These are phyloP conservation scores for Cydia pomonella DNA, from an alignment of 1,140 invertebrate genomes.

Conservation along the genomic window DNA sequence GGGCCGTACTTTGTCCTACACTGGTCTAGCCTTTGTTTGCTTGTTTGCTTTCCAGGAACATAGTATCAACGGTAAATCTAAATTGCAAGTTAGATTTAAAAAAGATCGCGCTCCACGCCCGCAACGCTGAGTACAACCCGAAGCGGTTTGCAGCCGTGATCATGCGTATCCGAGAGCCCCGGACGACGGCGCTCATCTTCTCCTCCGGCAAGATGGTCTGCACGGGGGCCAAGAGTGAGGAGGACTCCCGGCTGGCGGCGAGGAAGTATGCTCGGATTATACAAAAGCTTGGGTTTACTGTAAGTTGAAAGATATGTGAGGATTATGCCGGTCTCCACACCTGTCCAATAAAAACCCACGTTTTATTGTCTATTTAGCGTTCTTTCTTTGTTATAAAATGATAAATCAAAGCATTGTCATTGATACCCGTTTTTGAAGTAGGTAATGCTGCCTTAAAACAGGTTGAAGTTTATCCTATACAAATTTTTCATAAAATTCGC, in stretches of 20 bases:
- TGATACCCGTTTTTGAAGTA: no score
- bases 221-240: slow-evolving; percentile 99
- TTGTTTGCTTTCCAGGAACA: slow-evolving; percentile 90
- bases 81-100: slow-evolving; percentile 97
- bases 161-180: slow-evolving; percentile 99
- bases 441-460: no score
- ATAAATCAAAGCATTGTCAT: no score
- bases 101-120: slow-evolving; percentile 98
- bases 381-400: no score
- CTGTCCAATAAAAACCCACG: no score
- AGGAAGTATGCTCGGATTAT: slow-evolving; percentile 99
- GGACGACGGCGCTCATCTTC: slow-evolving; percentile 99
- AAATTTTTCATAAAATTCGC: no score
- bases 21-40: no score
- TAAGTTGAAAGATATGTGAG: slow-evolving; percentile 75
- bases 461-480: no score
- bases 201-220: slow-evolving; percentile 99
- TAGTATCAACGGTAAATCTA: slow-evolving; percentile 98
- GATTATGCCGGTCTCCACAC: no score
- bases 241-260: slow-evolving; percentile 97
- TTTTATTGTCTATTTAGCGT: no score
- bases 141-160: slow-evolving; percentile 99
- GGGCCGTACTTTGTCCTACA: no score
- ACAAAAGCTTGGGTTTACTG: slow-evolving; percentile 98
- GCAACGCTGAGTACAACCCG: slow-evolving; percentile 99